Percentiles rank a stretch among this genome's conserved stretches.
phyloP scores from a whole-genome alignment of 2,797 vertebrate species.

The Diplodus puntazzo region DNA sequence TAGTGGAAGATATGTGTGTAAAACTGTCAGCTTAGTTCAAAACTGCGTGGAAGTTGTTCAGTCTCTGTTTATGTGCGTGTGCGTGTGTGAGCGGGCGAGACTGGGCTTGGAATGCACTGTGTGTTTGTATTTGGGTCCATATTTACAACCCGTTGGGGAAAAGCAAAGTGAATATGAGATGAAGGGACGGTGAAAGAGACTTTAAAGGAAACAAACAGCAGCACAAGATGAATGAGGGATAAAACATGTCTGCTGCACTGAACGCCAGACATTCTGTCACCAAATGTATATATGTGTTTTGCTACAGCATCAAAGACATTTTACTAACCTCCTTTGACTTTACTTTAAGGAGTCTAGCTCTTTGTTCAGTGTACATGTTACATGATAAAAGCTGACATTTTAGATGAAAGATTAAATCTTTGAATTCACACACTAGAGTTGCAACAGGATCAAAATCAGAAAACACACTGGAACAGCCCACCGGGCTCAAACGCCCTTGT shows the following conservation, averaged over 20 bases:
- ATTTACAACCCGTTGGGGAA: slow-evolving; percentile 40
- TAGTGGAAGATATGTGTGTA: slow-evolving; percentile 55
- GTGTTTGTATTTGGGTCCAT: slow-evolving; percentile 52
- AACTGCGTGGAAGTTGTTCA: slow-evolving; percentile 19
- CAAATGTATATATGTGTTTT: slow-evolving; percentile 10
- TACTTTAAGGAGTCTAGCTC: neutral
- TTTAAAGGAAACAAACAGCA: slow-evolving; percentile 42
- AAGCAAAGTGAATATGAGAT: slow-evolving; percentile 19
- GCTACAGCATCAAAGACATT: slow-evolving; percentile 22
- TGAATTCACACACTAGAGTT: neutral
- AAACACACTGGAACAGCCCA: neutral
- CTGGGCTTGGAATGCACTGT: slow-evolving; percentile 26
- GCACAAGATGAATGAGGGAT: slow-evolving; percentile 23
- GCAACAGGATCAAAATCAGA: neutral
- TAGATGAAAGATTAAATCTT: slow-evolving; percentile 5
- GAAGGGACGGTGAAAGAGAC: slow-evolving; percentile 22
- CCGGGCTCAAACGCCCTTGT: neutral
- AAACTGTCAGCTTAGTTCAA: slow-evolving; percentile 52
- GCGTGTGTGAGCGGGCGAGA: neutral
- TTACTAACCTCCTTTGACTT: slow-evolving; percentile 1
- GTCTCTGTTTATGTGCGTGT: slow-evolving; percentile 9
- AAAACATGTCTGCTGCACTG: slow-evolving; percentile 1
- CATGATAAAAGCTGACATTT: slow-evolving; percentile 7
- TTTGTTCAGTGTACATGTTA: neutral
- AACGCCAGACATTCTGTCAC: slow-evolving; percentile 24